Percentiles rank a stretch among this genome's conserved stretches.
Evolutionary conservation across 53 echinoderm and acorn worm species (phyloP).

Genomic region (Crossaster papposus): DNA sequence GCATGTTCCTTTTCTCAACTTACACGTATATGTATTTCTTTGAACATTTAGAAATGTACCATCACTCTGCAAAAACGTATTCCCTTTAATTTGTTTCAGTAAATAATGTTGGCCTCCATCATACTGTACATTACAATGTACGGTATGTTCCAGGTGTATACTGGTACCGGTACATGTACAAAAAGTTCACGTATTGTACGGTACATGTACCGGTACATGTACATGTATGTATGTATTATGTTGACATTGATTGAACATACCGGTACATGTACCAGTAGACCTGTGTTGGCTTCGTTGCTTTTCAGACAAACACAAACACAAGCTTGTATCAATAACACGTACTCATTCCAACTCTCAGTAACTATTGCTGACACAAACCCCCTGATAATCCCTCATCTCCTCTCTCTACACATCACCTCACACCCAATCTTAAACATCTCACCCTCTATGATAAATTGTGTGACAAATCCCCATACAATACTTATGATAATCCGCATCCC

Average conservation of each 20-base stretch:
- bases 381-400: not conserved
- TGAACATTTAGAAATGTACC: too few species aligned
- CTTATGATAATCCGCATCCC: constrained; percentile 11
- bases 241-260: too few species aligned
- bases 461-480: constrained; percentile 23
- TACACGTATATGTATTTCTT: too few species aligned
- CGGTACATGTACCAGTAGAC: too few species aligned
- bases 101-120: too few species aligned
- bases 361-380: constrained; percentile 14
- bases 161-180: not conserved
- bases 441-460: not conserved
- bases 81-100: too few species aligned
- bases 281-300: not conserved
- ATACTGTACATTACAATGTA: too few species aligned
- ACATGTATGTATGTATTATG: too few species aligned
- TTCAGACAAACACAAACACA: not conserved
- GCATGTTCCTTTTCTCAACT: too few species aligned
- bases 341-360: constrained; percentile 23
- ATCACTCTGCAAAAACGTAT: too few species aligned
- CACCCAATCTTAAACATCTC: not conserved
- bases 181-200: too few species aligned
- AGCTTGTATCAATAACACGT: constrained; percentile 4
- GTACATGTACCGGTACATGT: not conserved
- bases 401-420: not conserved
- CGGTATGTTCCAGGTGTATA: not conserved